Conservation (phyloP, 2,797 vertebrate species). For the Picus viridis region DNA sequence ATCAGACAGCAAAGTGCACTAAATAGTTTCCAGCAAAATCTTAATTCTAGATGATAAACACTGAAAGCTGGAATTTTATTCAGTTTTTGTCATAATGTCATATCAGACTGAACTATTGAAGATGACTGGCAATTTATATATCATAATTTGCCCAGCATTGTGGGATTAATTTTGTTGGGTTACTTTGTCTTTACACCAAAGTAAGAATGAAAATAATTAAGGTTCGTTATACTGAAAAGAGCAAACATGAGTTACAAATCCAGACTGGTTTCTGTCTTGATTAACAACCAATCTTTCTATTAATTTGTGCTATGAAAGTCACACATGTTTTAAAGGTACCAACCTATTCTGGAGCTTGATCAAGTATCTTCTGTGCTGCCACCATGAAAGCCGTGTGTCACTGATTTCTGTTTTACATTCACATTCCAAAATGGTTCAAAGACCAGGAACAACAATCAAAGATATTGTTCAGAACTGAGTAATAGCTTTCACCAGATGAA, state of each 20-base stretch:
- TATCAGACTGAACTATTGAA: conserved; percentile 53
- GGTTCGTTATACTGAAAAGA: background rate
- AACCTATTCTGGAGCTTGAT: background rate
- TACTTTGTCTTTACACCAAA: background rate
- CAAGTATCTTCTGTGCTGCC: background rate
- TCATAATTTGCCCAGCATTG: background rate
- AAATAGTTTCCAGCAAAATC: conserved; percentile 25
- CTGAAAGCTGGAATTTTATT: conserved; percentile 11
- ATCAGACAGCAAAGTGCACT: background rate
- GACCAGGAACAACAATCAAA: background rate
- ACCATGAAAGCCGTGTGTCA: background rate
- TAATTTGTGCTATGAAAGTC: background rate
- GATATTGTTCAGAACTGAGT: background rate
- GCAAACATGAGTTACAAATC: background rate
- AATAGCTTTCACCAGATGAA: background rate
- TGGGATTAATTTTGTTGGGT: background rate
- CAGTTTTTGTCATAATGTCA: conserved; percentile 25
- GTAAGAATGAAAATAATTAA: background rate
- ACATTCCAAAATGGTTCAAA: background rate
- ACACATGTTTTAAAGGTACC: background rate
- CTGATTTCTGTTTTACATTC: background rate
- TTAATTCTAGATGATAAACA: conserved; percentile 1
- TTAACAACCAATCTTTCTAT: background rate
- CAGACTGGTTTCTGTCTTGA: background rate
- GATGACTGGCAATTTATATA: conserved; percentile 36